A percentile compares a stretch with the other conserved stretches of the same genome.
phyloP scores from a whole-genome alignment of 1,140 invertebrate species.

The Trypoxylus dichotomus region DNA sequence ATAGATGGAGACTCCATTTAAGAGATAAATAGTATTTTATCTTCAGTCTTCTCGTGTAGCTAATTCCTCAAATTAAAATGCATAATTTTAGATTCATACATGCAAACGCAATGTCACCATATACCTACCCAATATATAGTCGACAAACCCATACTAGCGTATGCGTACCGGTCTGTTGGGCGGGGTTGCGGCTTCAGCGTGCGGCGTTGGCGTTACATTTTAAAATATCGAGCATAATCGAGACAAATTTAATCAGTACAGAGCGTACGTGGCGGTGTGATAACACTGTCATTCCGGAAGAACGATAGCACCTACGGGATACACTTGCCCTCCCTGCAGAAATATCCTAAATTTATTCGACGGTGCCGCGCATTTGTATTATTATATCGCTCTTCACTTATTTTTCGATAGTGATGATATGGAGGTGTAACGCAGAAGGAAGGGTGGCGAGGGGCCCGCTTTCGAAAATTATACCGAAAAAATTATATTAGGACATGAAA shows the following conservation, averaged over 20 bases:
- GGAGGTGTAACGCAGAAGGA: not conserved
- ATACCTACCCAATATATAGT: no score
- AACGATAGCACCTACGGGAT: conserved; percentile 48
- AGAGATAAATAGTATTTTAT: no score
- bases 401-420: conserved; percentile 25
- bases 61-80: no score
- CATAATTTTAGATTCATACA: no score
- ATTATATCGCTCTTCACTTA: conserved; percentile 40
- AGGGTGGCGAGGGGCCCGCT: not conserved
- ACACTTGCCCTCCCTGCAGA: conserved; percentile 44
- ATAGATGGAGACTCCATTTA: no score
- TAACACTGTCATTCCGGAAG: conserved; percentile 48
- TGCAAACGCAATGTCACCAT: no score
- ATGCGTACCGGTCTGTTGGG: not conserved
- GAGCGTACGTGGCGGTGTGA: conserved; percentile 43
- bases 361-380: conserved; percentile 37
- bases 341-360: conserved; percentile 47
- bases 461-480: not conserved
- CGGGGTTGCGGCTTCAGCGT: not conserved
- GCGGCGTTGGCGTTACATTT: conserved; percentile 33
- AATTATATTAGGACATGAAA: not conserved
- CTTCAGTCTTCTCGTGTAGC: no score
- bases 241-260: conserved; percentile 47
- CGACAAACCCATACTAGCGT: no score
- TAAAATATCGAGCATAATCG: conserved; percentile 45